Percentiles rank a stretch among this genome's conserved stretches.
Conservation (phyloP, 2,113 vertebrate genomes). For the Callipepla squamata region DNA sequence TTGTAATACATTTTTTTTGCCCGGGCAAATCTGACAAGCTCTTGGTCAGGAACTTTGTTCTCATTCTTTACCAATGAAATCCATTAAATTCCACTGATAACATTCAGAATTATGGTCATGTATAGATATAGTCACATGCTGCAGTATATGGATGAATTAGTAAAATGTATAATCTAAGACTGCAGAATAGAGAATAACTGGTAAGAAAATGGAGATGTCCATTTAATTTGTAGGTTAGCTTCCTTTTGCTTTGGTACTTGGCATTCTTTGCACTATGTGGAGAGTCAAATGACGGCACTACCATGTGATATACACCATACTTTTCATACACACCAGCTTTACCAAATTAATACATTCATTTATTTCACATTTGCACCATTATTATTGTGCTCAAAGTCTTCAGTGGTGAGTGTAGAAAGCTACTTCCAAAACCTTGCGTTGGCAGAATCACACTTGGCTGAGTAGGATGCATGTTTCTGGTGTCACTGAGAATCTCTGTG, state of each 20-base stretch:
- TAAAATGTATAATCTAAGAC: not conserved
- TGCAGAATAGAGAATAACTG: not conserved
- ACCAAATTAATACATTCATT: not conserved
- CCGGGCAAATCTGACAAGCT: not conserved
- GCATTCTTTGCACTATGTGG: not conserved
- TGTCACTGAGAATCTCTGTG: not conserved
- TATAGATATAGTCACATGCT: not conserved
- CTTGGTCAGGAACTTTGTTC: not conserved
- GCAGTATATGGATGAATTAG: not conserved
- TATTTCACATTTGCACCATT: not conserved
- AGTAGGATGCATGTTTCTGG: not conserved
- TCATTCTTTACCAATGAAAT: not conserved
- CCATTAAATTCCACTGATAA: not conserved
- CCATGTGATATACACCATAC: not conserved
- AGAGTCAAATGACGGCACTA: not conserved
- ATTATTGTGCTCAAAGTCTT: not conserved
- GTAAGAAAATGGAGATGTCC: not conserved
- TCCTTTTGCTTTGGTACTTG: not conserved
- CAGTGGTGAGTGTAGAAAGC: accelerated
- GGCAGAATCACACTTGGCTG: not conserved
- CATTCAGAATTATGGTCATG: not conserved
- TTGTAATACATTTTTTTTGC: accelerated
- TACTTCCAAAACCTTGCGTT: not conserved
- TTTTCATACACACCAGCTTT: not conserved
- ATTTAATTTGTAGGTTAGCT: not conserved